Evolutionary conservation across 2,797 vertebrate species (phyloP).

Genomic region (Gallinago stenura): DNA sequence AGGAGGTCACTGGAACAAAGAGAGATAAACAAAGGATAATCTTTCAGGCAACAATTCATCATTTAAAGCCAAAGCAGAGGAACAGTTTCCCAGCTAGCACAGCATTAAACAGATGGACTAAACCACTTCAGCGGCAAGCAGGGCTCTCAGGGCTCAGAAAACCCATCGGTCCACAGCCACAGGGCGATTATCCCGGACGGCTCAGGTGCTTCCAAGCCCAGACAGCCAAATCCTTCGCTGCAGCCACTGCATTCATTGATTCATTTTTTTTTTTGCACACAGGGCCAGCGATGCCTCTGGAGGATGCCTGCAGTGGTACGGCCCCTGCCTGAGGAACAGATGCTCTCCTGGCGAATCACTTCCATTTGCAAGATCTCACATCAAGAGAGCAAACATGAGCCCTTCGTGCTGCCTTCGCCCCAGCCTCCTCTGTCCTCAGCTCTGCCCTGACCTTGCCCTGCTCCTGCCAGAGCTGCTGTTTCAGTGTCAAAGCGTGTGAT

Average conservation of each 20-base stretch:
- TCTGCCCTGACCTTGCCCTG: background rate
- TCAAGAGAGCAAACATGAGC: constrained; percentile 4
- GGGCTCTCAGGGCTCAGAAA: background rate
- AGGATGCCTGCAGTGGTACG: constrained; percentile 46
- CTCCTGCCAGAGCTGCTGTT: background rate
- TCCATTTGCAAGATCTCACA: constrained; percentile 9
- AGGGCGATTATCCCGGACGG: background rate
- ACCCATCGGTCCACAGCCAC: background rate
- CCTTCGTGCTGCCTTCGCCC: accelerated
- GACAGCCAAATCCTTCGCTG: background rate
- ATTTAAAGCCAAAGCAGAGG: constrained; percentile 49
- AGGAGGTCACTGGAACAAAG: constrained; percentile 34
- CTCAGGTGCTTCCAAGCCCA: background rate
- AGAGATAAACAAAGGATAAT: constrained; percentile 57
- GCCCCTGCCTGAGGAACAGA: constrained; percentile 41
- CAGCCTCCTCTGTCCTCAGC: background rate
- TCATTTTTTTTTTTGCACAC: background rate
- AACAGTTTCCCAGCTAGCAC: constrained; percentile 32
- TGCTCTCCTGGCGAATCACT: constrained; percentile 13
- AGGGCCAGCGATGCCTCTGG: background rate
- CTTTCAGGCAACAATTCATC: constrained; percentile 55
- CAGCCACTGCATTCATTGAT: background rate
- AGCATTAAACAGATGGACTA: constrained; percentile 44
- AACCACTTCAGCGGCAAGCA: constrained; percentile 40
- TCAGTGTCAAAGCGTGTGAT: background rate